phyloP scores from a whole-genome alignment of 2,888 invertebrate species.

The Hirtodrosophila histrioides region DNA sequence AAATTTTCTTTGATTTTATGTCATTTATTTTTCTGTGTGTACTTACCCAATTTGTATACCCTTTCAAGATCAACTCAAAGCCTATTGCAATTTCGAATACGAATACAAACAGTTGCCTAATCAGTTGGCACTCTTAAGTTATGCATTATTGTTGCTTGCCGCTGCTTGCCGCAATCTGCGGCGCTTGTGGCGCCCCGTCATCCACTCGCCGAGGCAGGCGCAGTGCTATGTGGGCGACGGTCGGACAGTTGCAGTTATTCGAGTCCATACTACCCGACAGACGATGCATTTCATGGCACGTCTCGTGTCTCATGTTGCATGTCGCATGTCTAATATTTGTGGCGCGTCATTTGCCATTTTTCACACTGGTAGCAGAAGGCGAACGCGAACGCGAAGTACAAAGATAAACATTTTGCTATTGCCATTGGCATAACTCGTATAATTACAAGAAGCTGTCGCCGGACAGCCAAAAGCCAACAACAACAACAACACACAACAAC shows the following conservation, averaged over 20 bases:
- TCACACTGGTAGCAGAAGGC: conserved; percentile 45
- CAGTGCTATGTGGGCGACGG: conserved; percentile 38
- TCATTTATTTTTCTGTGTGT: no score
- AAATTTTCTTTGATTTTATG: no score
- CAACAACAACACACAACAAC: conserved; percentile 5
- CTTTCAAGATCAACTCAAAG: conserved; percentile 11
- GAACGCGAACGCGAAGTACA: conserved; percentile 53
- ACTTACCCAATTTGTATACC: background rate
- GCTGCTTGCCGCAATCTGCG: conserved; percentile 45
- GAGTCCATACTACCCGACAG: conserved; percentile 18
- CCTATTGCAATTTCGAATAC: background rate
- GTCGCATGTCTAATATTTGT: conserved; percentile 26
- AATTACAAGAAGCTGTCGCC: conserved; percentile 71
- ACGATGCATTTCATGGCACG: conserved; percentile 36
- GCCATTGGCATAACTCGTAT: conserved; percentile 55
- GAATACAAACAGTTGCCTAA: conserved; percentile 19
- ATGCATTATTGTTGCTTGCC: conserved; percentile 1
- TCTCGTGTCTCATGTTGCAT: conserved; percentile 20
- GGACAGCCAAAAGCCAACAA: conserved; percentile 16
- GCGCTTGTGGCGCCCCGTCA: background rate
- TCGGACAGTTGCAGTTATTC: conserved; percentile 23
- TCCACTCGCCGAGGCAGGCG: no score
- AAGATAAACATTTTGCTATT: conserved; percentile 63
- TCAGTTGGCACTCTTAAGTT: conserved; percentile 22
- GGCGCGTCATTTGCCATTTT: conserved; percentile 55